These are phyloP conservation scores for Chouioia cunea DNA, from an alignment of 2,888 invertebrate species.

Conservation along the genomic window DNA sequence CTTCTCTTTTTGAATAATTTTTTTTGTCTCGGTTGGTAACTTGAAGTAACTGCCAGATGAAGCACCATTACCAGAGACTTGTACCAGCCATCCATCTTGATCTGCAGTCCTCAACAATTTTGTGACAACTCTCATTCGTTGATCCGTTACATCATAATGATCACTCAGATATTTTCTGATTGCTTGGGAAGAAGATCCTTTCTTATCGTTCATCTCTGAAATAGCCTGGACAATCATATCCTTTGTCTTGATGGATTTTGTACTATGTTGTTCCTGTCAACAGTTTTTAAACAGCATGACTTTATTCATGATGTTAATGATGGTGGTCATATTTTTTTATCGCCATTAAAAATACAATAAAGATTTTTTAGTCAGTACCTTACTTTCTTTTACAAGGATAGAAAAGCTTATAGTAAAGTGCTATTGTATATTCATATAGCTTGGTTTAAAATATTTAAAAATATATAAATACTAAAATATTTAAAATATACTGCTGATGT, in stretches of 20 bases:
- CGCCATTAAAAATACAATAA: too few species aligned
- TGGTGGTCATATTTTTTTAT: too few species aligned
- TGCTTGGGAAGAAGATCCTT: conserved; percentile 27
- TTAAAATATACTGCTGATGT: too few species aligned
- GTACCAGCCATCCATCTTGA: conserved; percentile 35
- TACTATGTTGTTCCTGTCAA: background rate
- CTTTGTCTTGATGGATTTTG: conserved; percentile 30
- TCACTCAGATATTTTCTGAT: conserved; percentile 38
- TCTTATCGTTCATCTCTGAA: conserved; percentile 18
- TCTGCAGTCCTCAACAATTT: conserved; percentile 30
- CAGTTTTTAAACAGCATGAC: too few species aligned
- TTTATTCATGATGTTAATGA: too few species aligned
- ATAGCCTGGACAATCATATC: conserved; percentile 44
- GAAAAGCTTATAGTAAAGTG: too few species aligned
- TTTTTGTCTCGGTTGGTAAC: conserved; percentile 13
- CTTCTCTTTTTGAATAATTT: background rate
- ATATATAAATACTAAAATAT: too few species aligned
- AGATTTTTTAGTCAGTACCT: too few species aligned
- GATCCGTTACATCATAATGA: conserved; percentile 4
- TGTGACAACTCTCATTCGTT: background rate
- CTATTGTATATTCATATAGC: too few species aligned
- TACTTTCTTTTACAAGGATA: too few species aligned
- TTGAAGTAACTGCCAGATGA: conserved; percentile 40
- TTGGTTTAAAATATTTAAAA: too few species aligned
- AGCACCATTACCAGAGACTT: conserved; percentile 30